These are phyloP conservation scores for Clavelina lepadiformis DNA, from an alignment of 23 tunicate genomes.

Conservation along the genomic window DNA sequence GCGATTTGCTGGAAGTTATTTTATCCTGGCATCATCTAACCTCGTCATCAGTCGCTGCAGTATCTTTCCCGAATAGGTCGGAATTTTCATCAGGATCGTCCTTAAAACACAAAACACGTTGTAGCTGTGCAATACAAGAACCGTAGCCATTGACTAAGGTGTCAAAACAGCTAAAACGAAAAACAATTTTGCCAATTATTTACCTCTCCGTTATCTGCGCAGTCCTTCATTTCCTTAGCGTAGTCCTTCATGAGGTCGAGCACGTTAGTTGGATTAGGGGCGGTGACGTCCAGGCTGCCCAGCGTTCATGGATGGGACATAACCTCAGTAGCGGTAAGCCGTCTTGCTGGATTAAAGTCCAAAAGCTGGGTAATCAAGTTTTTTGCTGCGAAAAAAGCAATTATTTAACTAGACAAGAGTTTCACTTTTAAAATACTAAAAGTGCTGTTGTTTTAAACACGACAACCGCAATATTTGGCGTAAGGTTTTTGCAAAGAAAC, in stretches of 20 bases:
- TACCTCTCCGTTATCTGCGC: constrained; percentile 14
- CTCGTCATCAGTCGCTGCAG: background rate
- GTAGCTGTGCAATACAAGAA: background rate
- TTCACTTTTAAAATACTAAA: too few species aligned
- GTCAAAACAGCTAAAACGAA: background rate
- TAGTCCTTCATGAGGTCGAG: constrained; percentile 77
- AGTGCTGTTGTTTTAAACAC: too few species aligned
- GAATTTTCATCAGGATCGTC: constrained; percentile 23
- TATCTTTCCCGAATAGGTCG: background rate
- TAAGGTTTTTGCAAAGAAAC: too few species aligned
- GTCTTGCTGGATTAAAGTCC: constrained; percentile 73
- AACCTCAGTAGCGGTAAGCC: constrained; percentile 77
- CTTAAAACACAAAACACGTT: constrained; percentile 6
- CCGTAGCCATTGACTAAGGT: background rate
- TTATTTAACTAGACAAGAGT: too few species aligned
- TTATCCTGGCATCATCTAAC: background rate
- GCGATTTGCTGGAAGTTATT: background rate
- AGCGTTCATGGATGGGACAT: constrained; percentile 65
- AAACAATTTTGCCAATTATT: background rate
- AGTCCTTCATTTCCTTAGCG: constrained; percentile 63
- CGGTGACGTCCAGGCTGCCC: constrained; percentile 32
- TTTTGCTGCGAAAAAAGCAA: too few species aligned
- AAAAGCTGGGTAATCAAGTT: constrained; percentile 42
- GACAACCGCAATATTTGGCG: too few species aligned
- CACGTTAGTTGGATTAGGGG: constrained; percentile 62